Base-by-base conservation (phyloP, 92 coral and sea anemone species). In the Siderastrea radians region DNA sequence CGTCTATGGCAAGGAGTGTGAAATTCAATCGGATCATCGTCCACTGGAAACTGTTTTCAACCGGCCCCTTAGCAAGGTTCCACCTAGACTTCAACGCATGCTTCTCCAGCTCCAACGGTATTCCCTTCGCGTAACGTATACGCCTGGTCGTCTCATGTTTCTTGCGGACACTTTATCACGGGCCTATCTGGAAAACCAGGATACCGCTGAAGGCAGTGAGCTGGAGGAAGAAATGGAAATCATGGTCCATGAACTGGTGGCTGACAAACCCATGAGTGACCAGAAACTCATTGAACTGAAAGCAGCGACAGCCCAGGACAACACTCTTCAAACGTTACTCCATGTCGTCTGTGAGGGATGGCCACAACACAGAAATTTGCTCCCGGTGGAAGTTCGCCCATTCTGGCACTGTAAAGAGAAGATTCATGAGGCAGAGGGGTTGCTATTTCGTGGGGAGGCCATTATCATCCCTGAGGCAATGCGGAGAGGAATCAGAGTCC, bases 1-100 rank as follows among this genome's bases (percentile, higher is more conserved):
- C 45, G 17, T 82, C 19, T 82, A 69, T 57, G 87, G 87, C 16
- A 65, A 65, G 70, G 7, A 57, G 9, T 61, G 66, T 16, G 66
- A 61, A 61, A 4, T 61, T 61, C 66, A 61, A 14, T 61, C 66
- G 14, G 66, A 61, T n/a, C 66, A 61, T 61, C n/a, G 66, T 61
- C 66, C 66, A 9, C 66, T 61, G 16, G 66, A 61, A 61, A n/a
- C 14, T 9, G 66, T 61, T 61, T 61, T 61, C 66, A 61, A 61
- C 16, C 10, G 17, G 15, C 66, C 66, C 66, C n/a, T 61, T 16
- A 9, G 65, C 66, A 61, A 61, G 14, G 66, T 61, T 61, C 66
- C 66, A 61, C 66, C 66, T 9, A 61, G 66, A 61, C 66, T 4
- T 61, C 66, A 61, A 61, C 66, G 9, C 14, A 61, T 61, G 43